Conservation (phyloP, 2,113 vertebrate genomes). For the Corythaixoides concolor region DNA sequence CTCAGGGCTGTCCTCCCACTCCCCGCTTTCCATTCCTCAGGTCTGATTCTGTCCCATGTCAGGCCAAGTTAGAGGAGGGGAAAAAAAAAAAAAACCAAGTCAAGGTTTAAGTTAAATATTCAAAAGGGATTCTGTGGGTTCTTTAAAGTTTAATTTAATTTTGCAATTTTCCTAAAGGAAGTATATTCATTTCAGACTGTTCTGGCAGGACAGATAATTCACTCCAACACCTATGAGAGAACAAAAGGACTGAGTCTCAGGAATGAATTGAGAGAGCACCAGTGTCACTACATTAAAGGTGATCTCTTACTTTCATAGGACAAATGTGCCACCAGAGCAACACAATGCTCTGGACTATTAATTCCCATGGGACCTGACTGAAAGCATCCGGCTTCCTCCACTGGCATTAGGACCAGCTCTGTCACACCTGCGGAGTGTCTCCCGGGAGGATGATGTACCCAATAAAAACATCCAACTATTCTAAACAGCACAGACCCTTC, state of each 20-base stretch:
- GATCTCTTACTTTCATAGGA: background rate
- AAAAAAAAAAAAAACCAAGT: too few relatives aligned
- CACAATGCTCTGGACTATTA: background rate
- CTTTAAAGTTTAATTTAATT: constrained; percentile 32
- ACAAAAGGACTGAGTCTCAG: background rate
- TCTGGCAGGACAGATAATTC: constrained; percentile 13
- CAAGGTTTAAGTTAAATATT: background rate
- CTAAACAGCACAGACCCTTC: background rate
- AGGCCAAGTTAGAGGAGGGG: background rate
- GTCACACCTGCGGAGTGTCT: background rate
- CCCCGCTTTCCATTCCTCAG: background rate
- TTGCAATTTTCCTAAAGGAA: background rate
- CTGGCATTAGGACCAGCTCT: background rate
- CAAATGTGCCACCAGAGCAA: background rate
- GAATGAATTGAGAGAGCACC: background rate
- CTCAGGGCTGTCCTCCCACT: background rate
- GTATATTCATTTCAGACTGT: background rate
- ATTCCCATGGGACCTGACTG: background rate
- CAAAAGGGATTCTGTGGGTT: background rate
- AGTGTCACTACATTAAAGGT: background rate
- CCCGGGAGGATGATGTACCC: background rate
- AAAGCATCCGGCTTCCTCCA: background rate
- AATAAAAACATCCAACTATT: background rate
- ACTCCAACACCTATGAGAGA: background rate
- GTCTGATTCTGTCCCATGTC: background rate